phyloP scores from a whole-genome alignment of 2,113 vertebrate species.

The Sakesphorus luctuosus region DNA sequence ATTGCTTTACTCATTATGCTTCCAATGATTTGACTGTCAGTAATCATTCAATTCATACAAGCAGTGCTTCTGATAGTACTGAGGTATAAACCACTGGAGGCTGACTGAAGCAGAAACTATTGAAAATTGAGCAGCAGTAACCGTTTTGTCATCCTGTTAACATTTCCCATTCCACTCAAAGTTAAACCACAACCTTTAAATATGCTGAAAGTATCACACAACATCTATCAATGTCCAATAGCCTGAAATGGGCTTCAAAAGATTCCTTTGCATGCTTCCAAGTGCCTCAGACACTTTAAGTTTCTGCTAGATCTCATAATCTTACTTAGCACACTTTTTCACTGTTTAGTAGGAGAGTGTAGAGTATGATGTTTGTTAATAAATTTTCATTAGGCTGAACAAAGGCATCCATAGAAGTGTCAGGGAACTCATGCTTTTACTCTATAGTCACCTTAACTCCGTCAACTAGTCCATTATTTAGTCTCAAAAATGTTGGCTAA shows the following conservation, averaged over 20 bases:
- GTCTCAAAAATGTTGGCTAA: background rate
- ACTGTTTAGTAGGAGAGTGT: background rate
- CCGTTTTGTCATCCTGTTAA: background rate
- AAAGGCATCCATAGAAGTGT: background rate
- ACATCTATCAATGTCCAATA: background rate
- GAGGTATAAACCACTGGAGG: background rate
- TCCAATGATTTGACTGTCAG: background rate
- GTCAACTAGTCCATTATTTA: background rate
- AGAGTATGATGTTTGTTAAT: background rate
- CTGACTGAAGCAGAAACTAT: background rate
- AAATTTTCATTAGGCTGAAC: background rate
- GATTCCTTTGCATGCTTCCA: background rate
- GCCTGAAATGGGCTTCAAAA: background rate
- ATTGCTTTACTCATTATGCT: background rate
- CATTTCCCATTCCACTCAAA: background rate
- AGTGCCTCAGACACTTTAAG: background rate
- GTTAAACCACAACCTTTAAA: background rate
- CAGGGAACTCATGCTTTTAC: background rate
- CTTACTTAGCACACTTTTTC: background rate
- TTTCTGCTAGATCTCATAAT: background rate
- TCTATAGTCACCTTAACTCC: background rate
- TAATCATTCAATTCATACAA: background rate
- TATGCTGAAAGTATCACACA: background rate
- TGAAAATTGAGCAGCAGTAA: background rate
- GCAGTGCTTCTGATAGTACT: background rate